These are phyloP conservation scores for Falco biarmicus DNA, from an alignment of 2,797 vertebrate species.

Conservation along the genomic window DNA sequence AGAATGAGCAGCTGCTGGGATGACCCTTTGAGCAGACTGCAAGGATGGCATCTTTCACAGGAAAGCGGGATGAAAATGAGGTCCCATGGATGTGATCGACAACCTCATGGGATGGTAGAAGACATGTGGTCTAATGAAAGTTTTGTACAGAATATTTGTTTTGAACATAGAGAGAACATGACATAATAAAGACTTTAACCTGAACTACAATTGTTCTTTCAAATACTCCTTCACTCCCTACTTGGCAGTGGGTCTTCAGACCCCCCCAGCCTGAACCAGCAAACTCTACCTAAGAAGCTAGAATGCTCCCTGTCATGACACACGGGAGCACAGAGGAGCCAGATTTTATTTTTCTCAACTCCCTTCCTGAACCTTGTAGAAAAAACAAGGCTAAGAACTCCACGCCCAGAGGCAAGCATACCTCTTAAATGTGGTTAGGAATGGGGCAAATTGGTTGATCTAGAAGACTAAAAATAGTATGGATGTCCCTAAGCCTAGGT, in stretches of 20 bases:
- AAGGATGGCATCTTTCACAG: not conserved
- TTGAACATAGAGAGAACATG: not conserved
- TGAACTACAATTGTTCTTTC: not conserved
- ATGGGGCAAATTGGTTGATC: not conserved
- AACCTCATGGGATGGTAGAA: not conserved
- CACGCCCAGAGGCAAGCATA: not conserved
- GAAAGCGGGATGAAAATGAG: not conserved
- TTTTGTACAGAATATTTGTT: not conserved
- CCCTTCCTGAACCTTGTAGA: not conserved
- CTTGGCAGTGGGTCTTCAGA: not conserved
- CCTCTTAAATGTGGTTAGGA: not conserved
- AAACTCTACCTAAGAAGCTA: not conserved
- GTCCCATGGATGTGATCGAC: not conserved
- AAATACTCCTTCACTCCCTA: not conserved
- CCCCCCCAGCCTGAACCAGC: not conserved
- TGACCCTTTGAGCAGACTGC: rapidly evolving
- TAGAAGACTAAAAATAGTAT: not conserved
- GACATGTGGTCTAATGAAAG: not conserved
- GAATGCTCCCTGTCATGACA: not conserved
- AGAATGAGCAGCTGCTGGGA: not conserved
- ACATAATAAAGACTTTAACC: not conserved
- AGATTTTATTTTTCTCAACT: not conserved
- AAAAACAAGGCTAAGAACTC: not conserved
- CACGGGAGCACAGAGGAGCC: not conserved
- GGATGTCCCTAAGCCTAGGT: not conserved